These are phyloP conservation scores for Mythimna vitellina DNA, from an alignment of 2,888 invertebrate genomes.

Conservation along the genomic window DNA sequence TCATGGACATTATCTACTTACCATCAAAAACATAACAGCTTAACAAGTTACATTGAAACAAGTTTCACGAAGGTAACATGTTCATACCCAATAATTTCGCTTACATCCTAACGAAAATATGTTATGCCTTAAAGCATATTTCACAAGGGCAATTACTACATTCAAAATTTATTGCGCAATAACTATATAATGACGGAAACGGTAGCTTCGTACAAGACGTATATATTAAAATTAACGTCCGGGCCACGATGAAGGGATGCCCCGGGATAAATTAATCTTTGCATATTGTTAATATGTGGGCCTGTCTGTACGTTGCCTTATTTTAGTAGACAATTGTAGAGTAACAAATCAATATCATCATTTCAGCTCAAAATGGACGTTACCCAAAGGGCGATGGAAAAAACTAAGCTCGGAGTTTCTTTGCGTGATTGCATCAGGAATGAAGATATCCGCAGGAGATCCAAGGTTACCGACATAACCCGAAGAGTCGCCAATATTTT, in stretches of 20 bases:
- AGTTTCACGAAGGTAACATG: constrained; percentile 6
- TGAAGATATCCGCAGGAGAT: too few relatives aligned
- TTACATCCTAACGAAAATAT: constrained; percentile 50
- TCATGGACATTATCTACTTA: background rate
- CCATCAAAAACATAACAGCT: background rate
- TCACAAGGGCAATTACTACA: constrained; percentile 67
- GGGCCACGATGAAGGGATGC: constrained; percentile 71
- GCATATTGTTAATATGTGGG: constrained; percentile 43
- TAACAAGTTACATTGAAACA: constrained; percentile 23
- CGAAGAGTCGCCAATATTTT: too few relatives aligned
- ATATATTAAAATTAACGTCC: constrained; percentile 79
- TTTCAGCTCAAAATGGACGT: background rate
- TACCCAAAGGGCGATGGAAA: background rate
- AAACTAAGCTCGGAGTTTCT: too few relatives aligned
- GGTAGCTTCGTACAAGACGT: constrained; percentile 69
- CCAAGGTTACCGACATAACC: too few relatives aligned
- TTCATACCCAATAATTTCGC: constrained; percentile 38
- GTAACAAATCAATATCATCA: background rate
- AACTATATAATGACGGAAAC: constrained; percentile 79
- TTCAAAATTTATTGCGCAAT: constrained; percentile 77
- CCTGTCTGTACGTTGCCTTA: constrained; percentile 45
- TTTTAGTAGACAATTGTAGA: background rate
- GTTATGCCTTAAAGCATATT: constrained; percentile 53
- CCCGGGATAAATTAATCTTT: constrained; percentile 72
- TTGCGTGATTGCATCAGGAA: too few relatives aligned